Conservation (phyloP, 2,888 invertebrate genomes). For the Andricus curvator region DNA sequence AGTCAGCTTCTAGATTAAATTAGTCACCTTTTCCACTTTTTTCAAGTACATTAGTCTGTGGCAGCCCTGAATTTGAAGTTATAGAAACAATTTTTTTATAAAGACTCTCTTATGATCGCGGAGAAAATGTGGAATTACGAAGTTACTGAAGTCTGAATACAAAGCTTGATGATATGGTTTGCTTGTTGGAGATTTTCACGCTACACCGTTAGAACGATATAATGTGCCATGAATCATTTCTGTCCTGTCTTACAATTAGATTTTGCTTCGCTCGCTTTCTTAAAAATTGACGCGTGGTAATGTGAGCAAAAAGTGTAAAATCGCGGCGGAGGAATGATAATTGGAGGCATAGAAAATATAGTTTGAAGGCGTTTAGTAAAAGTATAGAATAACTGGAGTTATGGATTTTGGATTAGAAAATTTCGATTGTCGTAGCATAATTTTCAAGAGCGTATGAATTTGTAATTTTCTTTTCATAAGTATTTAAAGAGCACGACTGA, state of each 20-base stretch:
- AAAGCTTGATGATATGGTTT: conserved; percentile 12
- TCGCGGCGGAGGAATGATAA: neutral
- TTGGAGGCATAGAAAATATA: neutral
- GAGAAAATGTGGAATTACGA: conserved; percentile 12
- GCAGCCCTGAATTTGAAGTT: no score
- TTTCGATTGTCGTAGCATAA: neutral
- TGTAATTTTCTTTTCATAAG: no score
- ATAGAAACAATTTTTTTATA: neutral
- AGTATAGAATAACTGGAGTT: neutral
- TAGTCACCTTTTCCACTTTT: no score
- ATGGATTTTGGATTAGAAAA: neutral
- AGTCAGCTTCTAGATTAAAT: no score
- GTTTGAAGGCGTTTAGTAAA: neutral
- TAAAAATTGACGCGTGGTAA: conserved; percentile 7
- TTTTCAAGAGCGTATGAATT: neutral
- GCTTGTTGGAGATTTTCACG: neutral
- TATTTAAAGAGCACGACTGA: no score
- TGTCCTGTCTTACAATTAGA: neutral
- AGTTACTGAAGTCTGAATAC: conserved; percentile 1
- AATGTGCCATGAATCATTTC: conserved; percentile 31
- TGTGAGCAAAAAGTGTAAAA: conserved; percentile 7
- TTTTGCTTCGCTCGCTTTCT: conserved; percentile 7
- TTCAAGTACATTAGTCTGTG: no score
- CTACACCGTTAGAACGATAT: conserved; percentile 14
- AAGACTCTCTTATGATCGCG: neutral